Evolutionary conservation across 2,113 vertebrate genomes (phyloP).

Genomic region (Phyllopteryx taeniolatus): DNA sequence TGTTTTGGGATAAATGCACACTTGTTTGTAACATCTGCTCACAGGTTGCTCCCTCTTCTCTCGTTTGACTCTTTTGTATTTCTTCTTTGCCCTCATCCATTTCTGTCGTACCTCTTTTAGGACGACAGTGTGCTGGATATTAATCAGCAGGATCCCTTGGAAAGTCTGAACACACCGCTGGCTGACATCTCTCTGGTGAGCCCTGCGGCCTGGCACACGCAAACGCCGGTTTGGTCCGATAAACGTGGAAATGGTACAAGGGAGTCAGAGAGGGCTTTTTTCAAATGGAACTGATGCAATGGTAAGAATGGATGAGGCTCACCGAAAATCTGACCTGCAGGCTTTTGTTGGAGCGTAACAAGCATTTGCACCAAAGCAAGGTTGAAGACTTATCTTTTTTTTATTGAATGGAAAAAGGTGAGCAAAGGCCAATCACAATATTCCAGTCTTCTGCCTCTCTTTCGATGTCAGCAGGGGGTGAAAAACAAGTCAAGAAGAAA

Average conservation of each 20-base stretch:
- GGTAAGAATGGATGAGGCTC: neutral
- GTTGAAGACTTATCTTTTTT: neutral
- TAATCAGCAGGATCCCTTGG: slow-evolving; percentile 71
- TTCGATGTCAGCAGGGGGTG: neutral
- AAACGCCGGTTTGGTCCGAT: slow-evolving; percentile 16
- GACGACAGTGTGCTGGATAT: slow-evolving; percentile 83
- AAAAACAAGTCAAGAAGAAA: slow-evolving; percentile 19
- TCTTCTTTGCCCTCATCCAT: neutral
- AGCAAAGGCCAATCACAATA: neutral
- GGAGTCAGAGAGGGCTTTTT: neutral
- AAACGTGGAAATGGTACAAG: slow-evolving; percentile 14
- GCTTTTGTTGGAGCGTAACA: slow-evolving; percentile 6
- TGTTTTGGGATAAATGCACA: slow-evolving; percentile 34
- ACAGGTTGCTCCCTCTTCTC: slow-evolving; percentile 3
- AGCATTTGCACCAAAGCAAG: slow-evolving; percentile 17
- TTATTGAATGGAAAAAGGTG: slow-evolving; percentile 6
- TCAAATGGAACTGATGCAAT: too few relatives aligned
- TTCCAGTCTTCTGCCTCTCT: neutral
- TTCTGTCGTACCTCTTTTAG: slow-evolving; percentile 61
- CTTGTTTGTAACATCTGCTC: slow-evolving; percentile 39
- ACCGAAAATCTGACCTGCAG: slow-evolving; percentile 20
- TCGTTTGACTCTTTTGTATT: neutral
- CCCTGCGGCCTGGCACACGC: slow-evolving; percentile 6
- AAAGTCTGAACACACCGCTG: slow-evolving; percentile 78
- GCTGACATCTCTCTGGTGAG: slow-evolving; percentile 94